A percentile compares a stretch with the other conserved stretches of the same genome.
Evolutionary conservation across 2,113 vertebrate genomes (phyloP).

Genomic region (Rhineura floridana): DNA sequence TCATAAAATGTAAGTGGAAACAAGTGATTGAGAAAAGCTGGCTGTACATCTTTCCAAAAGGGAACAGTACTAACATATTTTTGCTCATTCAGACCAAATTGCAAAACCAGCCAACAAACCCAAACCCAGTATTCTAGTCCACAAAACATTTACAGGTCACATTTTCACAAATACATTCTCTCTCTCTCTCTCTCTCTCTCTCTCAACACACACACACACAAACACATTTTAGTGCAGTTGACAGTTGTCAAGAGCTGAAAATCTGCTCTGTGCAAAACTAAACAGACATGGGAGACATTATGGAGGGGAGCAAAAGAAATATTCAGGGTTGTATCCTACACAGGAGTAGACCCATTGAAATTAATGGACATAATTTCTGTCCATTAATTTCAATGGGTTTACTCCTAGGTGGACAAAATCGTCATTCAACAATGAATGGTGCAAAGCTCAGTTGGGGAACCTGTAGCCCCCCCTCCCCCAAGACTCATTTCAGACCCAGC

Average conservation of each 20-base stretch:
- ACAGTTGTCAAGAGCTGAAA: conserved; percentile 8
- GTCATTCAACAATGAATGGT: background rate
- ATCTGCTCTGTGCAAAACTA: conserved; percentile 16
- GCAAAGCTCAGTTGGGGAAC: too few relatives aligned
- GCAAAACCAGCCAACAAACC: background rate
- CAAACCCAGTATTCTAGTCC: conserved; percentile 21
- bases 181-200: too few relatives aligned
- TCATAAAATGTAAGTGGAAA: conserved; percentile 54
- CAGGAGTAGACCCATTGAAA: too few relatives aligned
- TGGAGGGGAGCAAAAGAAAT: background rate
- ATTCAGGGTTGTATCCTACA: background rate
- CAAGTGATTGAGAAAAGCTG: conserved; percentile 28
- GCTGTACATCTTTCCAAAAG: conserved; percentile 29
- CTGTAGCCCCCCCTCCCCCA: too few relatives aligned
- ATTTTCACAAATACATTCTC: background rate
- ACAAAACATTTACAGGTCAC: conserved; percentile 54
- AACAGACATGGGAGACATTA: conserved; percentile 37
- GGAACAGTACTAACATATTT: background rate
- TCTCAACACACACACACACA: background rate
- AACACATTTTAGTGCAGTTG: background rate
- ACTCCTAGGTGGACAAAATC: too few relatives aligned
- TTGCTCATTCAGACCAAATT: conserved; percentile 16
- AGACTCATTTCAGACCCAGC: too few relatives aligned
- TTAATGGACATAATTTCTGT: too few relatives aligned
- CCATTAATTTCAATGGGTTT: too few relatives aligned